phyloP scores from a whole-genome alignment of 2,888 invertebrate species.

The Meteorus colon region DNA sequence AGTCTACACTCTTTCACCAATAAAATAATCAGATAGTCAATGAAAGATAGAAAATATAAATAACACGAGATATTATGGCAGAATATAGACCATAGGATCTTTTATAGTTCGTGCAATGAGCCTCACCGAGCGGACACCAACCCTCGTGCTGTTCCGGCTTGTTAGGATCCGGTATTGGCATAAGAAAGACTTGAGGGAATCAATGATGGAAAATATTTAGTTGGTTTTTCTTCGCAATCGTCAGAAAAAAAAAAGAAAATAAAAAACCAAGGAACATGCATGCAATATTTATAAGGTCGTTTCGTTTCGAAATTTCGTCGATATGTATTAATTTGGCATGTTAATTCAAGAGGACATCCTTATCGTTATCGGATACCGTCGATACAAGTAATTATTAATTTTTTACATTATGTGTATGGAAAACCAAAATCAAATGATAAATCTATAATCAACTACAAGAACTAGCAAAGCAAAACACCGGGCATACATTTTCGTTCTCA shows the following conservation, averaged over 20 bases:
- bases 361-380: not conserved
- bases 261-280: conserved; percentile 42
- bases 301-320: not conserved
- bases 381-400: not conserved
- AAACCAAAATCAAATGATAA: conserved; percentile 52
- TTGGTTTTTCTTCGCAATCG: conserved; percentile 42
- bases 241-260: conserved; percentile 45
- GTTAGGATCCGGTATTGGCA: conserved; percentile 90
- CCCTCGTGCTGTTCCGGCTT: conserved; percentile 93
- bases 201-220: conserved; percentile 48
- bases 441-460: conserved; percentile 51
- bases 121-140: conserved; percentile 90
- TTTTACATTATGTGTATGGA: conserved; percentile 44
- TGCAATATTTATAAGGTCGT: conserved; percentile 27
- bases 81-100: conserved; percentile 57
- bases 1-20: conserved; percentile 42
- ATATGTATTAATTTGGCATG: conserved; percentile 33
- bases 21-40: conserved; percentile 38
- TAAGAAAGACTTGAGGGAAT: conserved; percentile 71
- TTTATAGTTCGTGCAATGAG: conserved; percentile 64
- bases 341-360: not conserved
- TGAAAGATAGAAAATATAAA: conserved; percentile 18
- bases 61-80: conserved; percentile 3
- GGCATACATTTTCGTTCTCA: conserved; percentile 59
- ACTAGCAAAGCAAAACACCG: conserved; percentile 60